Evolutionary conservation across 2,888 invertebrate species (phyloP), one percentile per base, ranked within the genome.

Genomic region (Vesta saturnalis): DNA sequence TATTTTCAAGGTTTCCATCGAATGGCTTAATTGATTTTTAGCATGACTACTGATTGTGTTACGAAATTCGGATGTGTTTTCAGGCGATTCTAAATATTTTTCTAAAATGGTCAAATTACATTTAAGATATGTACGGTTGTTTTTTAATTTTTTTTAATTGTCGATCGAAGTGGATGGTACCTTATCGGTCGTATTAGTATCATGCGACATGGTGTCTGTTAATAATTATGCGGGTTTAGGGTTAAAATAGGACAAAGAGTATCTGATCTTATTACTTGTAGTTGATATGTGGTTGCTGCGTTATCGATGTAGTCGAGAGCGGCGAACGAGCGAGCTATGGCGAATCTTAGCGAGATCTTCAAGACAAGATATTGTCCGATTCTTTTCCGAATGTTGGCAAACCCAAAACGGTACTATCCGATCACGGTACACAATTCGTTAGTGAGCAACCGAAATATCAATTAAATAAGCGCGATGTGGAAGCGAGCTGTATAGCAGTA

Each of bases 401-500:
- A 35, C 57, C 57, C n/a, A 4, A 2, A 10, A n/a, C 15, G 3
- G 15, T 57, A 4, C 35, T 57, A 39, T 57, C 57, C 8, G 57
- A 57, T 57, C 57, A 57, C 16, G 57, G 57, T 3, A 16, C 57
- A 1, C 35, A 57, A 16, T 57, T 57, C 35, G 35, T 16, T 1
- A 30, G 35, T 23, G 14, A 57, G 10, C 6, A 21, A 35, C 35
- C 35, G 57, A n/a, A 1, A 30, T 35, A 35, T 2, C 23, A 5
- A 14, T 39, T 57, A 21, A 54, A 2, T 1, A n/a, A 21, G 21
- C 5, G 10, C 3, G 21, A 15, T 16, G 16, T 49, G 18, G 21
- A 55, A 21, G 22, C 21, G 4, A 55, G n/a, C 12, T 23, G 21
- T 58, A 14, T 70, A 16, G 68, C 73, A 0, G 30, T 67, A 4